phyloP scores from a whole-genome alignment of 2,113 vertebrate genomes.

The Gallinago jamesoni region DNA sequence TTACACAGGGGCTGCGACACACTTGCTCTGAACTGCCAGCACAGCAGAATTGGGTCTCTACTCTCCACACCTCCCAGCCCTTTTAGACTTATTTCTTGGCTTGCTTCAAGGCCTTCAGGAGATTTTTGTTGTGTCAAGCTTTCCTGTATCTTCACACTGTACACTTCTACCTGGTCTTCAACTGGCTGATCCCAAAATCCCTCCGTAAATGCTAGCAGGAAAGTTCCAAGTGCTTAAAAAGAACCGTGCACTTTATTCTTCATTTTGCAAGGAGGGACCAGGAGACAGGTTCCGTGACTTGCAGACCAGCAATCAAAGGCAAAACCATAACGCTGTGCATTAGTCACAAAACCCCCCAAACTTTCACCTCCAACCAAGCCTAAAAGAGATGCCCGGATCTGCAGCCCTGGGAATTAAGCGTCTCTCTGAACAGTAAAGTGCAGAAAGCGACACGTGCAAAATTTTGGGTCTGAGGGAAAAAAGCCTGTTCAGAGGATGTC shows the following conservation, averaged over 20 bases:
- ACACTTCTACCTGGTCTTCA: background rate
- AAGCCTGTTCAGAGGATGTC: background rate
- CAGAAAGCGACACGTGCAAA: background rate
- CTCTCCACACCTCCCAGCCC: background rate
- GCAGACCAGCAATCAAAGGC: background rate
- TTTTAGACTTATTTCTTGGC: background rate
- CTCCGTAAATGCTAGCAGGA: background rate
- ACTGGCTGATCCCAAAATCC: background rate
- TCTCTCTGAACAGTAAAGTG: accelerated
- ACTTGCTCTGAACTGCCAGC: background rate
- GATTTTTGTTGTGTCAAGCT: background rate
- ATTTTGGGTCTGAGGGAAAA: background rate
- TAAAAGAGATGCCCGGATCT: background rate
- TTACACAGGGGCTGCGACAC: background rate
- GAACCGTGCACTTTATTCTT: background rate
- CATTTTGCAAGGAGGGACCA: background rate
- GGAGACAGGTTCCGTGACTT: background rate
- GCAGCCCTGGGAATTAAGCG: background rate
- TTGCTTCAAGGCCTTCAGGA: background rate
- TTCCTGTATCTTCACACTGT: background rate
- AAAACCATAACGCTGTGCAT: background rate
- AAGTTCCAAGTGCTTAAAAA: background rate
- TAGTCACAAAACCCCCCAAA: background rate
- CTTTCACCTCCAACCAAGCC: background rate
- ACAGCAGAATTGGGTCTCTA: background rate